These are phyloP conservation scores for Pimephales promelas DNA, from an alignment of 2,113 vertebrate genomes.

Conservation along the genomic window DNA sequence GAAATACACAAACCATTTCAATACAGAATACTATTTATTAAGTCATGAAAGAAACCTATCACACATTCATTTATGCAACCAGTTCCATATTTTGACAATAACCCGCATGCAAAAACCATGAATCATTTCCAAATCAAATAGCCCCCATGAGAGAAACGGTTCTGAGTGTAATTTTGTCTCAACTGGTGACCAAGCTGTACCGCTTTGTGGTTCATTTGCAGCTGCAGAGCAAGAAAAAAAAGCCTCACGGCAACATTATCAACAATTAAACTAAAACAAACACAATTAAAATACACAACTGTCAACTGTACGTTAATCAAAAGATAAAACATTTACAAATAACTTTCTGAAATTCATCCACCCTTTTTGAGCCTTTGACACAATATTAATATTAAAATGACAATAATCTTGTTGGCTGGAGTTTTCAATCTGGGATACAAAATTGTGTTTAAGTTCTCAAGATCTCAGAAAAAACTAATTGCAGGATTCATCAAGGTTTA, in stretches of 20 bases:
- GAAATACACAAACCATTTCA: not conserved
- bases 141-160: constrained; percentile 8
- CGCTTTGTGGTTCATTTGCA: constrained; percentile 5
- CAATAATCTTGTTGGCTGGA: not conserved
- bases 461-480: not conserved
- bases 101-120: not conserved
- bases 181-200: not conserved
- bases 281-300: not conserved
- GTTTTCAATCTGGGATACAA: not conserved
- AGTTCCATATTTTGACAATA: constrained; percentile 15
- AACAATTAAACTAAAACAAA: not conserved
- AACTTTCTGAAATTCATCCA: not conserved
- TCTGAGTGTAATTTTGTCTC: constrained; percentile 19
- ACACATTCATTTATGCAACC: not conserved
- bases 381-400: not conserved
- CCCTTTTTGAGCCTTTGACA: not conserved
- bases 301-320: not conserved
- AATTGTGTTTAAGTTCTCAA: not conserved
- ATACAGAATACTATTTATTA: not conserved
- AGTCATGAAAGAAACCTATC: not conserved
- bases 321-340: not conserved
- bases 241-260: not conserved
- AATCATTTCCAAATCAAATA: constrained; percentile 28
- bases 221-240: not conserved
- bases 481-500: not conserved